These are phyloP conservation scores for Delphinus delphis DNA, from an alignment of 2,113 vertebrate genomes.

Conservation along the genomic window DNA sequence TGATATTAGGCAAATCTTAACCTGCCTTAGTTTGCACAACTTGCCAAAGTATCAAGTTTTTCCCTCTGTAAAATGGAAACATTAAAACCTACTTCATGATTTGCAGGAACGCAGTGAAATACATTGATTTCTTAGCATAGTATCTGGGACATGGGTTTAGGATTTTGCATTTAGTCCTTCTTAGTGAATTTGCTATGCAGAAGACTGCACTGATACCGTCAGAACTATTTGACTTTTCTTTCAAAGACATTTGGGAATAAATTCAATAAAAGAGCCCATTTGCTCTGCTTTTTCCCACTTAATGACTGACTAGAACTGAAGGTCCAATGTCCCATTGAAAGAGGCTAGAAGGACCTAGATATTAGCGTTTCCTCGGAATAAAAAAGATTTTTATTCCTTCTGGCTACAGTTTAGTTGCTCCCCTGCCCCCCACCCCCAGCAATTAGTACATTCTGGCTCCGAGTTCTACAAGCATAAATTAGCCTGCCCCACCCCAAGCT, in stretches of 20 bases:
- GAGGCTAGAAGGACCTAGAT: neutral
- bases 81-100: neutral
- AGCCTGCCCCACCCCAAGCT: neutral
- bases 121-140: neutral
- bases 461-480: neutral
- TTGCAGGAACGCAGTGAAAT: neutral
- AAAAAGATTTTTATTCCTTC: slow-evolving; percentile 23
- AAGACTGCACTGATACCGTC: neutral
- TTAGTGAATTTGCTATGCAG: neutral
- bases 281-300: neutral
- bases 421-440: neutral
- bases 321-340: neutral
- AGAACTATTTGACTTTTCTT: neutral
- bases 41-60: neutral
- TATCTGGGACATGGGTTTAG: neutral
- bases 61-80: neutral
- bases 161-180: neutral
- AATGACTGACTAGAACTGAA: neutral
- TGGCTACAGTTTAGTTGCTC: neutral
- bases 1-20: neutral
- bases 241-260: neutral
- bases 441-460: neutral
- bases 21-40: neutral
- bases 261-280: neutral
- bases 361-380: slow-evolving; percentile 4